Percentiles rank a stretch among this genome's conserved stretches.
These are phyloP conservation scores for Desoria tigrina DNA, from an alignment of 2,888 invertebrate species.

Conservation along the genomic window DNA sequence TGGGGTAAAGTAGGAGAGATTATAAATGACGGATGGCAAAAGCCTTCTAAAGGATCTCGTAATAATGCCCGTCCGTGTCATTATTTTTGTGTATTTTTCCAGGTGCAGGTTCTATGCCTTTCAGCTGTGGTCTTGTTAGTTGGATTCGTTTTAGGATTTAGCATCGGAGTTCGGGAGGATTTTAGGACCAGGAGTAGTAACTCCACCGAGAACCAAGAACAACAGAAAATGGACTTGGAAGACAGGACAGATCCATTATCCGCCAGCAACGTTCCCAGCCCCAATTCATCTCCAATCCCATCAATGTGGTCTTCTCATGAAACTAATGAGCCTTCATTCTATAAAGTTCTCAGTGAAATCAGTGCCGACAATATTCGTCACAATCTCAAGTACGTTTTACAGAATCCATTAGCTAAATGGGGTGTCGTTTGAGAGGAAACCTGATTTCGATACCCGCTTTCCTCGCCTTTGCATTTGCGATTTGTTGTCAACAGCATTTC, in stretches of 20 bases:
- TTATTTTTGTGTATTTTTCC: not conserved
- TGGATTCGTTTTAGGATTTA: slow-evolving; percentile 49
- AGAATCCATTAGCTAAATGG: not conserved
- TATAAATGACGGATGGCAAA: too few species aligned
- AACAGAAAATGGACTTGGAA: not conserved
- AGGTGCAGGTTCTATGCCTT: slow-evolving; percentile 48
- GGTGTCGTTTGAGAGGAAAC: too few species aligned
- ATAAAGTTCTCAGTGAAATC: slow-evolving; percentile 50
- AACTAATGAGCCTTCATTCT: slow-evolving; percentile 48
- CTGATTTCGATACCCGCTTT: not conserved
- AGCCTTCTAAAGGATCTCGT: too few species aligned
- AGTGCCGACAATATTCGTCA: slow-evolving; percentile 51
- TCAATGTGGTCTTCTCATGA: slow-evolving; percentile 40
- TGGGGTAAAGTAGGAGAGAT: too few species aligned
- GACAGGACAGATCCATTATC: not conserved
- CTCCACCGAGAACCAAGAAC: not conserved
- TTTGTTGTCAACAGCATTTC: too few species aligned
- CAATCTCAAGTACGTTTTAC: slow-evolving; percentile 53
- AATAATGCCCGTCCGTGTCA: too few species aligned
- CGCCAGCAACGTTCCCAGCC: not conserved
- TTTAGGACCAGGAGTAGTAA: not conserved
- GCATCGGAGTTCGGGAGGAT: slow-evolving; percentile 44
- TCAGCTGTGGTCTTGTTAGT: slow-evolving; percentile 45
- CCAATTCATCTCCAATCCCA: slow-evolving; percentile 33
- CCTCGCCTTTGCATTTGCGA: too few species aligned